phyloP scores from a whole-genome alignment of 1,140 invertebrate species.

The Octopus sinensis region DNA sequence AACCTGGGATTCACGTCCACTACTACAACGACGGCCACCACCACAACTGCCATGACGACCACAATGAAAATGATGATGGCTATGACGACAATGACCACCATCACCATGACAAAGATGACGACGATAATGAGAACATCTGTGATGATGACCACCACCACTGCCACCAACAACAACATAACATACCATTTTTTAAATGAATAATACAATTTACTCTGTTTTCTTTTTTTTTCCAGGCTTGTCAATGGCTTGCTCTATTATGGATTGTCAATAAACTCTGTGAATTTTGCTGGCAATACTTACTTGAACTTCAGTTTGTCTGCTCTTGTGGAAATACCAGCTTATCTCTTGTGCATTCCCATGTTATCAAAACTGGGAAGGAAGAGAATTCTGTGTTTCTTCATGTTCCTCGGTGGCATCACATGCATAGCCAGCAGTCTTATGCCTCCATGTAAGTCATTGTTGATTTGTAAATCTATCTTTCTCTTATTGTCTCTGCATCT shows the following conservation, averaged over 20 bases:
- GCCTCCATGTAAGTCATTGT: neutral
- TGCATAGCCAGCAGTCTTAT: conserved; percentile 33
- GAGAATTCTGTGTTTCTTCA: conserved; percentile 68
- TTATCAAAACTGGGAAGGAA: conserved; percentile 54
- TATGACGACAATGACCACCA: too few species aligned
- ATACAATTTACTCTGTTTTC: neutral
- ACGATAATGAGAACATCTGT: too few species aligned
- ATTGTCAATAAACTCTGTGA: conserved; percentile 74
- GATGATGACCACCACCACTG: too few species aligned
- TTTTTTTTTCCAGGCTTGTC: conserved; percentile 66
- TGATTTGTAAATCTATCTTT: too few species aligned
- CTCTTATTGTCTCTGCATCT: too few species aligned
- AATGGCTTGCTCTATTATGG: conserved; percentile 79
- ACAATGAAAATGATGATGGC: too few species aligned
- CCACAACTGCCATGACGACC: too few species aligned
- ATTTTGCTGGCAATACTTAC: conserved; percentile 72
- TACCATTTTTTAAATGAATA: too few species aligned
- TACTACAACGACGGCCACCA: too few species aligned
- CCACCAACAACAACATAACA: too few species aligned
- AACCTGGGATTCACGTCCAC: too few species aligned
- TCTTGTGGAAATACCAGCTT: conserved; percentile 74
- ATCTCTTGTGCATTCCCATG: conserved; percentile 60
- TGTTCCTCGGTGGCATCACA: conserved; percentile 69
- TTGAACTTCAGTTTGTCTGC: conserved; percentile 75
- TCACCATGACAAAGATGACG: too few species aligned